Base-by-base conservation (phyloP, 2,113 vertebrate species). In the Murina feae region DNA sequence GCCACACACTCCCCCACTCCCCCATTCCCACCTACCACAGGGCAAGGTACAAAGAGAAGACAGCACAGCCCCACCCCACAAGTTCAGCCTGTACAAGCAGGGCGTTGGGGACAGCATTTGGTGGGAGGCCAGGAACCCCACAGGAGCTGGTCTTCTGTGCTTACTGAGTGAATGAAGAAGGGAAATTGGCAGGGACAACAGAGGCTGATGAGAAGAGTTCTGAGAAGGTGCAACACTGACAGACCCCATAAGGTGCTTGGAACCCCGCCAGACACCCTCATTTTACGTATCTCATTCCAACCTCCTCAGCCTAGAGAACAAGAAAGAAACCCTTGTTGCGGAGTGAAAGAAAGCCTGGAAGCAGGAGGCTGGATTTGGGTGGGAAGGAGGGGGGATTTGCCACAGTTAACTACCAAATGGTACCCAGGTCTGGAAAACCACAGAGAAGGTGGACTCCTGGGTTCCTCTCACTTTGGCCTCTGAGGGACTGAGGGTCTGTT, bases 41-140 rank as follows among this genome's bases (percentile, higher is more conserved):
- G 37, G n/a, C 28, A 8, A 18, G 69, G 25, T 37, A 5, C 7
- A 0, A 0, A 60, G 65, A 85, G 42, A 32, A 39, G 53, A 35
- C 5, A 35, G 51, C 23, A 30, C 81, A 82, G 68, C 71, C 76
- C 17, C 7, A 10, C 7, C 68, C 30, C 80, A 37, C 0, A 6
- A 28, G 39, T 4, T 35, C 53, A 28, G 16, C 28, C 44, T 14
- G 39, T 44, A n/a, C 30, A 18, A 63, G 44, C 0, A 5, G 5
- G 18, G 13, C 6, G 4, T 1, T 42, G 18, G 6, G 2, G 7
- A 7, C 37, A n/a, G 53, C 18, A 23, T 0, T 7, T 20, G 71
- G 14, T 35, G 17, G 78, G 63, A 44, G 51, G 28, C 9, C 10
- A 30, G 63, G 39, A 28, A 44, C 87, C 76, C 74, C 74, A 58